These are phyloP conservation scores for Genyomyrus donnyi DNA, from an alignment of 2,113 vertebrate species.

Conservation along the genomic window DNA sequence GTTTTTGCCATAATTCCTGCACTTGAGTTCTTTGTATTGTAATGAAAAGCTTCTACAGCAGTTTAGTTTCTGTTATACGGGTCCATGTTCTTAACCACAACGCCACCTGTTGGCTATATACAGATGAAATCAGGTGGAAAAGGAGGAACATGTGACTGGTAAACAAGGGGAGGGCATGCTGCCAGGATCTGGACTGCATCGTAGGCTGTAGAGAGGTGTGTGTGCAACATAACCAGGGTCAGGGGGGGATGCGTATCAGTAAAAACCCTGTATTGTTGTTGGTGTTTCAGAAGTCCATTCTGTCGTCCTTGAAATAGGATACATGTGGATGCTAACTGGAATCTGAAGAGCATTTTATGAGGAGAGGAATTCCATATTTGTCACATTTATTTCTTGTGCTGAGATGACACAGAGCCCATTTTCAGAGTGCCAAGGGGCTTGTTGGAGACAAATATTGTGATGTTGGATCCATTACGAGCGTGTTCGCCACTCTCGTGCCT, in stretches of 20 bases:
- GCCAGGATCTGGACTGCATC: not conserved
- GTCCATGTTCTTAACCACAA: not conserved
- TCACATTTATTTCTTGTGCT: slow-evolving; percentile 56
- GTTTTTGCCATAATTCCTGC: no score
- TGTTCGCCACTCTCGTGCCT: slow-evolving; percentile 44
- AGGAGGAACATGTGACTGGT: not conserved
- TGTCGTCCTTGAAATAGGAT: not conserved
- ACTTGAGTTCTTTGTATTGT: no score
- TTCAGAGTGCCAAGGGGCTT: slow-evolving; percentile 50
- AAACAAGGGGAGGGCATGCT: not conserved
- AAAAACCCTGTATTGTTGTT: not conserved
- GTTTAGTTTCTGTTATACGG: not conserved
- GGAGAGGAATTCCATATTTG: slow-evolving; percentile 54
- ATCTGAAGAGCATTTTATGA: slow-evolving; percentile 53
- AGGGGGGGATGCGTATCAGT: not conserved
- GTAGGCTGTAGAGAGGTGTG: not conserved
- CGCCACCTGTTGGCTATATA: not conserved
- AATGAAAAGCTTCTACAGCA: not conserved
- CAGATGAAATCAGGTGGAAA: not conserved
- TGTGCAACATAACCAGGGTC: not conserved
- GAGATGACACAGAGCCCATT: slow-evolving; percentile 46
- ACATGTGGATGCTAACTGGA: not conserved
- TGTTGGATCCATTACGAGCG: slow-evolving; percentile 55
- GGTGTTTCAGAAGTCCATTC: not conserved
- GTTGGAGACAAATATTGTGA: slow-evolving; percentile 45